Evolutionary conservation across 2,113 vertebrate species (phyloP), one percentile per base, ranked within the genome.

Genomic region (Tamias sibiricus): DNA sequence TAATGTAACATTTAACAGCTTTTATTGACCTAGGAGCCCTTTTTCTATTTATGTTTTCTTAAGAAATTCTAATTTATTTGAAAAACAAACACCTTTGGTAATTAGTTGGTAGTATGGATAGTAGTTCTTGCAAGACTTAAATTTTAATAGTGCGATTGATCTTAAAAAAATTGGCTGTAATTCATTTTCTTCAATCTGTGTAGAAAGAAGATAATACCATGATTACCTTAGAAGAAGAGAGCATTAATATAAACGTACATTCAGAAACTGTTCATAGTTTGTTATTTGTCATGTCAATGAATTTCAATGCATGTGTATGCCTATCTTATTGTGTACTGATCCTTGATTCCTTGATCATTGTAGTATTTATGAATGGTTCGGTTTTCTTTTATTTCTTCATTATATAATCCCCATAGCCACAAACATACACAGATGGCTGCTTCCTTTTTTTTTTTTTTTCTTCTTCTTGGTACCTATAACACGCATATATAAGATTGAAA

Each of bases 31-130:
- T 89, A 66, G 12, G 11, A 62, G 64, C 44, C 54, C 26, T 91
- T 28, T 85, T 54, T 1, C 20, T 91, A 8, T 84, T 80, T 14
- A 14, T 30, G 0, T 28, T 92, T 91, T 66, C 59, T 79, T 69
- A 90, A 62, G 64, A 68, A 68, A 68, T 91, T 95, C 30, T 93
- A 66, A 68, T 90, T 94, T 68, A 24, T 91, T 86, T 91, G 1
- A 54, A 95, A 96, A 96, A 37, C 40, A 87, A 44, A 10, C 11
- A 83, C 22, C 19, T 84, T 49, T 16, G 8, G 16, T 81, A 92
- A 87, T 47, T 81, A 77, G 44, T 81, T 77, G 35, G 68, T 35
- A n/a, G 7, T 22, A 22, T 47, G 28, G 6, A n/a, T 26, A 47
- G 37, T 76, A 64, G 6, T 84, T 80, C 69, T 95, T 35, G 26